These are phyloP conservation scores for Corythornis cristatus DNA, from an alignment of 2,113 vertebrate genomes.

Conservation along the genomic window DNA sequence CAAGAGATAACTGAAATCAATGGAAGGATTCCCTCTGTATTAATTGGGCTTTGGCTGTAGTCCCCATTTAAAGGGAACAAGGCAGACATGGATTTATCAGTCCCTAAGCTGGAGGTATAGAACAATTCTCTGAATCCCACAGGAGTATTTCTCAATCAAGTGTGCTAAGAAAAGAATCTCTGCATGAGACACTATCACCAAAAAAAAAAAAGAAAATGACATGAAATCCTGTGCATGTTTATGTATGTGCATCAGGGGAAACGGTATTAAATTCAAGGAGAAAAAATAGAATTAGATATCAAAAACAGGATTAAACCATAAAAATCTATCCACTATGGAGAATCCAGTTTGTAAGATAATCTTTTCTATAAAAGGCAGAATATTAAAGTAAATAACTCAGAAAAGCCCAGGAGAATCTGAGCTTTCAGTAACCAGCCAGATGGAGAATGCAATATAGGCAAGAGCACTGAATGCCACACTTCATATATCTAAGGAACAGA, in stretches of 20 bases:
- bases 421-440: conserved; percentile 66
- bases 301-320: conserved; percentile 68
- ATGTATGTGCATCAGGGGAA: conserved; percentile 35
- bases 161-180: conserved; percentile 33
- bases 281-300: conserved; percentile 64
- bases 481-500: background rate
- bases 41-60: conserved; percentile 36
- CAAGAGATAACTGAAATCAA: conserved; percentile 33
- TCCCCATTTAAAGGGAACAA: conserved; percentile 18
- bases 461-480: background rate
- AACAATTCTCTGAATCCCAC: conserved; percentile 39
- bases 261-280: conserved; percentile 41
- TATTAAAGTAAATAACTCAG: conserved; percentile 74
- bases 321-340: conserved; percentile 59
- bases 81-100: background rate
- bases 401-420: conserved; percentile 59
- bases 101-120: background rate
- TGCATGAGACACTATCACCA: conserved; percentile 6
- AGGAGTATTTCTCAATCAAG: conserved; percentile 49
- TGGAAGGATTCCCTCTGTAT: conserved; percentile 23
- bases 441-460: conserved; percentile 63
- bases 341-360: conserved; percentile 70
- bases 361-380: conserved; percentile 66
- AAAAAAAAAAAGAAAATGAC: background rate
- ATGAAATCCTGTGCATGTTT: conserved; percentile 14